Percentiles rank a stretch among this genome's conserved stretches.
Conservation (phyloP, 1,140 invertebrate genomes). For the Drosophila varians region DNA sequence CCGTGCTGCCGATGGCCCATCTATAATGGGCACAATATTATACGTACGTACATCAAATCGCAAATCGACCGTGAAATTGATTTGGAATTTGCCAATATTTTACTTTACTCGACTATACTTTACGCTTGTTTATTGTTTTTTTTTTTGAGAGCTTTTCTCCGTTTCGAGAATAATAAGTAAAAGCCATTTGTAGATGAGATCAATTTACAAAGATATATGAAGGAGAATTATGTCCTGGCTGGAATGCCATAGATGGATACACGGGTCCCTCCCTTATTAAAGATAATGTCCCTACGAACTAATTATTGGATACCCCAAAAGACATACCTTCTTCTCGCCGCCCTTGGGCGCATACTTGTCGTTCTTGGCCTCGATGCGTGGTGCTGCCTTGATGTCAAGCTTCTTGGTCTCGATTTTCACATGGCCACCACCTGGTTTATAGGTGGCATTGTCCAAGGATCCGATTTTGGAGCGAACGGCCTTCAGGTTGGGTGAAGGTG, state of each 20-base stretch:
- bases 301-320: not conserved
- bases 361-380: constrained; percentile 95
- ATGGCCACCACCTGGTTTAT: constrained; percentile 96
- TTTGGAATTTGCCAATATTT: constrained; percentile 54
- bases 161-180: constrained; percentile 9
- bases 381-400: constrained; percentile 92
- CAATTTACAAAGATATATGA: constrained; percentile 47
- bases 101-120: constrained; percentile 55
- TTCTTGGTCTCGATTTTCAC: constrained; percentile 95
- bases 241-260: constrained; percentile 7
- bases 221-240: constrained; percentile 16
- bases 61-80: constrained; percentile 79
- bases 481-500: constrained; percentile 95
- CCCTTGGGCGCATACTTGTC: constrained; percentile 94
- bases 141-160: constrained; percentile 21
- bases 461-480: constrained; percentile 97
- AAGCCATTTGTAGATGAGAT: constrained; percentile 56
- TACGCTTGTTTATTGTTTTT: constrained; percentile 39
- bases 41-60: constrained; percentile 52
- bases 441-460: constrained; percentile 94
- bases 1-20: constrained; percentile 46
- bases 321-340: constrained; percentile 95
- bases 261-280: constrained; percentile 3
- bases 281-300: not conserved
- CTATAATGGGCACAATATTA: constrained; percentile 34